Percentiles rank a stretch among this genome's conserved stretches.
Evolutionary conservation across 1,140 invertebrate genomes (phyloP).

Genomic region (Dryas iulia): DNA sequence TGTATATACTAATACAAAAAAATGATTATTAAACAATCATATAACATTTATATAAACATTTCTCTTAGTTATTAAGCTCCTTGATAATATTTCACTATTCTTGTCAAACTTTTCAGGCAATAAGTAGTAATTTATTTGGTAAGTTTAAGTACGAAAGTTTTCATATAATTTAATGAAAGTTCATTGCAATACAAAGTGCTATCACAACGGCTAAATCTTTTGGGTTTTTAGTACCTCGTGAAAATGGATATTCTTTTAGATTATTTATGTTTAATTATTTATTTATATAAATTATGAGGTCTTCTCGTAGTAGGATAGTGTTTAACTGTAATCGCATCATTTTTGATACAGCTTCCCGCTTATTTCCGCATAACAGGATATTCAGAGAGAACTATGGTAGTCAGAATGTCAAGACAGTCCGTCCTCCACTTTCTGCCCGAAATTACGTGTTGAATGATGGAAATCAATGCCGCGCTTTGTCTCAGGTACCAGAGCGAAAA

Average conservation of each 20-base stretch:
- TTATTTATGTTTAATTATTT: background rate
- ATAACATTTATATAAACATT: background rate
- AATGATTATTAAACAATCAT: background rate
- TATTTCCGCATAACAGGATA: too few relatives aligned
- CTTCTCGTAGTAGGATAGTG: too few relatives aligned
- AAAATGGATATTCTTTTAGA: background rate
- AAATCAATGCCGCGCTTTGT: too few relatives aligned
- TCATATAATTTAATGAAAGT: conserved; percentile 5
- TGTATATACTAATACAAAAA: too few relatives aligned
- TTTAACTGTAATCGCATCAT: too few relatives aligned
- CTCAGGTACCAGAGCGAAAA: too few relatives aligned
- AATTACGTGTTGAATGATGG: too few relatives aligned
- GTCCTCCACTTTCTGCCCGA: too few relatives aligned
- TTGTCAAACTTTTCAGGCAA: background rate
- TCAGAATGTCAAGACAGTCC: too few relatives aligned
- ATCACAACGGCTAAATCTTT: background rate
- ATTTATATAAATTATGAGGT: too few relatives aligned
- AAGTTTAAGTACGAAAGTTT: conserved; percentile 5
- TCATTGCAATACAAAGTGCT: background rate
- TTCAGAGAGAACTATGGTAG: too few relatives aligned
- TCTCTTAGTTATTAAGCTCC: background rate
- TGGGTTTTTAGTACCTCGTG: background rate
- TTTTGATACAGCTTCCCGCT: too few relatives aligned
- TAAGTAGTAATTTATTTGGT: conserved; percentile 5
- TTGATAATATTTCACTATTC: background rate